Evolutionary conservation across 2,113 vertebrate genomes (phyloP).

Genomic region (Hippolais icterina): DNA sequence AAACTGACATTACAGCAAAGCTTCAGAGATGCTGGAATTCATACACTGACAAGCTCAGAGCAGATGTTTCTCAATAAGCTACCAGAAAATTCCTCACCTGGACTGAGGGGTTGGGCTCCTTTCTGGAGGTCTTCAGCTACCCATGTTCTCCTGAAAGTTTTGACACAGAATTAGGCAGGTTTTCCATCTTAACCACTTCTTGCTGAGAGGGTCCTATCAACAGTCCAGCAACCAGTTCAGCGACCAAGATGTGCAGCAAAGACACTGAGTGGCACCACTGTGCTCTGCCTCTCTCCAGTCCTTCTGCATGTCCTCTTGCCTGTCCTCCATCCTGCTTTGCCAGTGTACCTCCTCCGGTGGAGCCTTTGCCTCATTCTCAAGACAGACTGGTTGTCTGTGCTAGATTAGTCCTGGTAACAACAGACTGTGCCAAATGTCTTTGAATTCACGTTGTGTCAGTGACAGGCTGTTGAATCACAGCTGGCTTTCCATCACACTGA

Average conservation of each 20-base stretch:
- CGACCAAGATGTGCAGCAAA: not conserved
- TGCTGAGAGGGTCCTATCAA: not conserved
- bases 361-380: not conserved
- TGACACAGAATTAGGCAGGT: not conserved
- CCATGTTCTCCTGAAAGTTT: not conserved
- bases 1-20: conserved; percentile 22
- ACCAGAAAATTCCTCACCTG: conserved; percentile 3
- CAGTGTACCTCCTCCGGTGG: not conserved
- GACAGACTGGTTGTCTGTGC: not conserved
- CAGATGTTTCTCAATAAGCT: not conserved
- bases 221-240: not conserved
- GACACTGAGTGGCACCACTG: not conserved
- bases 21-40: conserved; percentile 19
- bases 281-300: not conserved
- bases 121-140: conserved; percentile 6
- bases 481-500: not conserved
- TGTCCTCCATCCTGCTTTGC: conserved; percentile 2
- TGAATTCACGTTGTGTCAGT: not conserved
- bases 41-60: conserved; percentile 8
- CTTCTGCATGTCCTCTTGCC: not conserved
- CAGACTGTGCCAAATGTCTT: conserved; percentile 49
- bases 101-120: not conserved
- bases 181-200: not conserved
- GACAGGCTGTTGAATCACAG: not conserved
- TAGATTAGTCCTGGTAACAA: conserved; percentile 9